A percentile compares a stretch with the other conserved stretches of the same genome.
Conservation (phyloP, 1,140 invertebrate genomes). For the Diploscapter pachys region DNA sequence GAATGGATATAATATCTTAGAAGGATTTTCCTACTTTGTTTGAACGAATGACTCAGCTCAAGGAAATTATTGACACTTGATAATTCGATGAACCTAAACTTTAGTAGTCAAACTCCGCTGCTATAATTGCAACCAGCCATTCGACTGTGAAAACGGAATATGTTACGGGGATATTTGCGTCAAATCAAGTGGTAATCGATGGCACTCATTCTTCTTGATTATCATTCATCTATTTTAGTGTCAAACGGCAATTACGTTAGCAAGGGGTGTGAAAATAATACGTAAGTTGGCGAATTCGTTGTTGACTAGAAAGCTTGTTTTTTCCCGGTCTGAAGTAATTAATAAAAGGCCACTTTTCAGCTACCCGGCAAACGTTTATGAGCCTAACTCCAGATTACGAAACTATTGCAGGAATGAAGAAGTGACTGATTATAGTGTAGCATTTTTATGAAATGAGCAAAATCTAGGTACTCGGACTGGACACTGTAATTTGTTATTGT, state of each 20-base stretch:
- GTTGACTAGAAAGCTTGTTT: background rate
- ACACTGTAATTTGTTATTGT: constrained; percentile 34
- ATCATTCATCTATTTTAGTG: constrained; percentile 10
- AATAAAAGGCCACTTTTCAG: background rate
- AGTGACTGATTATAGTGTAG: constrained; percentile 10
- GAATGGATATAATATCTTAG: no score
- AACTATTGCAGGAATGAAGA: background rate
- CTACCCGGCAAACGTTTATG: no score
- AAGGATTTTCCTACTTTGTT: no score
- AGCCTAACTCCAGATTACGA: background rate
- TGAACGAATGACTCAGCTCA: no score
- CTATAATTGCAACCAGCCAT: constrained; percentile 32
- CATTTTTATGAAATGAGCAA: constrained; percentile 1
- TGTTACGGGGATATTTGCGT: constrained; percentile 38
- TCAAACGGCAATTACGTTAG: constrained; percentile 25
- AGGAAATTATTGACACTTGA: background rate
- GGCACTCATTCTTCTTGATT: constrained; percentile 1
- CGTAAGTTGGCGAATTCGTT: constrained; percentile 11
- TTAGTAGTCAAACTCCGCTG: constrained; percentile 31
- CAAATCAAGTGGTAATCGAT: constrained; percentile 16
- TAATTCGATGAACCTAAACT: constrained; percentile 10
- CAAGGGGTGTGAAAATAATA: constrained; percentile 35
- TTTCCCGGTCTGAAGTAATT: background rate
- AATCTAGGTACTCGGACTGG: constrained; percentile 22
- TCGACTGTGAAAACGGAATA: constrained; percentile 14